Percentiles rank a stretch among this genome's conserved stretches.
These are phyloP conservation scores for Picus viridis DNA, from an alignment of 2,797 vertebrate genomes.

Conservation along the genomic window DNA sequence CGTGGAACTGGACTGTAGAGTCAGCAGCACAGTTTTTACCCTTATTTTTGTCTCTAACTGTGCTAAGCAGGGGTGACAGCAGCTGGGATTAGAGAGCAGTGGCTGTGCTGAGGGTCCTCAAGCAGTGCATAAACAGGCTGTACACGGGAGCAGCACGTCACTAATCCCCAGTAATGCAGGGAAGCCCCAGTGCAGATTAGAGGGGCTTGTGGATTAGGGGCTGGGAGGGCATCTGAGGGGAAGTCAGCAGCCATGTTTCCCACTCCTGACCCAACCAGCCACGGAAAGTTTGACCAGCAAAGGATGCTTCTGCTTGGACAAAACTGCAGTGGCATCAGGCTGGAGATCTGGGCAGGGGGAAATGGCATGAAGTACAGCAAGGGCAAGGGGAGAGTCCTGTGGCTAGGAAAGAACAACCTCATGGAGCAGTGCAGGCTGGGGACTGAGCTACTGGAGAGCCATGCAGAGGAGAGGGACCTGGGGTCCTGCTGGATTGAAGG, in stretches of 20 bases:
- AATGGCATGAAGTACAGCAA: no score
- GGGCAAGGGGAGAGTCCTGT: no score
- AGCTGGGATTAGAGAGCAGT: not conserved
- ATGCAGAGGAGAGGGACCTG: no score
- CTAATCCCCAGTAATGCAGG: constrained; percentile 64
- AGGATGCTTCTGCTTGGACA: not conserved
- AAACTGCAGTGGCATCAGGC: not conserved
- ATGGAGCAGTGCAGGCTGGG: no score
- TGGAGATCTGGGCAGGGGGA: no score
- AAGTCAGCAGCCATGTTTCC: not conserved
- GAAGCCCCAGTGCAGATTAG: constrained; percentile 63
- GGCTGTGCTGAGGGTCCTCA: not conserved
- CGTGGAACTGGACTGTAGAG: not conserved
- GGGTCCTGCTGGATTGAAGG: no score
- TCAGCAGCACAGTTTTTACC: not conserved
- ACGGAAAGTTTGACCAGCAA: not conserved
- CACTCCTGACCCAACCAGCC: not conserved
- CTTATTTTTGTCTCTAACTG: not conserved
- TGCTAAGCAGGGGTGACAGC: not conserved
- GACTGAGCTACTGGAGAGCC: no score
- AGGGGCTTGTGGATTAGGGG: constrained; percentile 44
- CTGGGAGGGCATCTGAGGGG: constrained; percentile 48
- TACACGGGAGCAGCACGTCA: constrained; percentile 21
- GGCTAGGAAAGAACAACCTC: no score
- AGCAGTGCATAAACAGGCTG: not conserved